Evolutionary conservation across 1,140 invertebrate species (phyloP), one percentile per base, ranked within the genome.

Genomic region (Zophobas morio): DNA sequence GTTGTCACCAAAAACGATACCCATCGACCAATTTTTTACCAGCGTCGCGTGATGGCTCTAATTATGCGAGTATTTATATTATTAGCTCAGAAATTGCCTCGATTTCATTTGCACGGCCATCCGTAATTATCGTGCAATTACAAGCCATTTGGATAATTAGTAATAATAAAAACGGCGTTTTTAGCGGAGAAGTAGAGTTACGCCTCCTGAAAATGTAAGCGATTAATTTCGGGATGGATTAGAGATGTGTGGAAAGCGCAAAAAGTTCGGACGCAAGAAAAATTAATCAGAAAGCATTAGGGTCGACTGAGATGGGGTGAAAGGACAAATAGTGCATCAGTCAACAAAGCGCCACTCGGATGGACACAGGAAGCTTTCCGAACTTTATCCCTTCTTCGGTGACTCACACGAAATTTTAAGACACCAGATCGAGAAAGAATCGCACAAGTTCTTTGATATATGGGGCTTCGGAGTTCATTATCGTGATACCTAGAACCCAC

Each of bases 321-420:
- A 72, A 76, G 76, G 79, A 75, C 80, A 81, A 81, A 81, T 82
- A 78, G 81, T 78, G 74, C 73, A 78, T 77, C 79, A 72, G 78
- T 82, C 81, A 82, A 81, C 78, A 79, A 78, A 80, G 77, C 73
- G 72, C 72, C 75, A 79, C 74, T 79, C 74, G 20, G 78, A 78
- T 74, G 78, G 78, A 56, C 70, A 82, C 81, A 79, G 81, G 81
- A 82, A 79, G 76, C 42, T n/a, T 47, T 57, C 36, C 33, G 57
- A 60, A 66, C 79, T 42, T 78, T 54, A 80, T 53, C 63, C 78
- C 76, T 75, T 78, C 49, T 46, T 46, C 42, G 42, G 8, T 3
- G 42, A 46, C 20, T 20, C 20, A 20, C 20, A 20, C 20, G 20
- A 20, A 20, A 20, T 20, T 20, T 20, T 20, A 20, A 20, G 20